phyloP scores from a whole-genome alignment of 1,140 invertebrate species.

The Drosophila novamexicana region DNA sequence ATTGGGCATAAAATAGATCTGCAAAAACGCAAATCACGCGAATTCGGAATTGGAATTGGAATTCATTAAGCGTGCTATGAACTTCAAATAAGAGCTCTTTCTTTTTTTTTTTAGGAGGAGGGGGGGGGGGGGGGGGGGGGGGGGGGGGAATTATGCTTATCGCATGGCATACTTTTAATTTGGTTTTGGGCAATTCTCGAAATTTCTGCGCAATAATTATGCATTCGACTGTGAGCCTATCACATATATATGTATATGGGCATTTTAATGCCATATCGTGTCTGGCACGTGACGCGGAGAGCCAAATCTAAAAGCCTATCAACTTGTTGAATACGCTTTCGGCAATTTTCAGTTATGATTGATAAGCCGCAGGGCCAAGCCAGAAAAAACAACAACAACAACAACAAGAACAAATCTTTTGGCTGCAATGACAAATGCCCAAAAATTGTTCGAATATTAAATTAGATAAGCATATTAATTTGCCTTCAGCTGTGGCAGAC shows the following conservation, averaged over 20 bases:
- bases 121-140: too few species aligned
- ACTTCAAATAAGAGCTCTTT: conserved; percentile 29
- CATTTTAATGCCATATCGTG: conserved; percentile 29
- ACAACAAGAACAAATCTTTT: too few species aligned
- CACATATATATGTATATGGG: conserved; percentile 24
- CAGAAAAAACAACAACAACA: conserved; percentile 15
- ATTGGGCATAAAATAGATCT: conserved; percentile 33
- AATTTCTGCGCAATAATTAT: conserved; percentile 20
- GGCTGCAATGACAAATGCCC: conserved; percentile 22
- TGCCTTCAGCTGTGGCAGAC: neutral
- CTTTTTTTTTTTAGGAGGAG: neutral
- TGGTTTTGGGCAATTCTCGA: conserved; percentile 28
- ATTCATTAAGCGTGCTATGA: conserved; percentile 68
- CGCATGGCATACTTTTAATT: conserved; percentile 31
- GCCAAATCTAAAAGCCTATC: conserved; percentile 29
- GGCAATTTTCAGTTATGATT: conserved; percentile 59
- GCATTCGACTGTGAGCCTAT: neutral
- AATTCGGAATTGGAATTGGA: conserved; percentile 17
- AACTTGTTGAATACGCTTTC: conserved; percentile 28
- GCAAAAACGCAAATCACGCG: conserved; percentile 62
- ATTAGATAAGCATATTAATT: conserved; percentile 40
- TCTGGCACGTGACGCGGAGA: conserved; percentile 33
- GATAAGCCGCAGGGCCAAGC: conserved; percentile 43
- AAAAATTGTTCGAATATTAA: conserved; percentile 4
- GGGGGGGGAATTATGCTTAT: conserved; percentile 28